These are phyloP conservation scores for Pao palembangensis DNA, from an alignment of 2,113 vertebrate species.

Conservation along the genomic window DNA sequence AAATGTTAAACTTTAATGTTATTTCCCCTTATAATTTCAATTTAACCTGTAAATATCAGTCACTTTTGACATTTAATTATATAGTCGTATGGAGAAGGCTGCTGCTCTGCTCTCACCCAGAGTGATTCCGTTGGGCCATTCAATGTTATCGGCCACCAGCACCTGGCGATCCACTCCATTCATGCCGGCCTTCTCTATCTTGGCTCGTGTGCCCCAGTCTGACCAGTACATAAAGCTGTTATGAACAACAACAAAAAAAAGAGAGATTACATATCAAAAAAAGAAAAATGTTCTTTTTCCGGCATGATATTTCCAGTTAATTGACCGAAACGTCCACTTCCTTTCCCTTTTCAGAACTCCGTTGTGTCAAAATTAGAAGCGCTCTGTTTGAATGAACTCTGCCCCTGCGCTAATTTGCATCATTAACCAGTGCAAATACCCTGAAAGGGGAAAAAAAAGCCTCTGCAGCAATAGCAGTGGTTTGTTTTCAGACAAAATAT, in stretches of 20 bases:
- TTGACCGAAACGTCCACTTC: not conserved
- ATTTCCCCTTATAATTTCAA: constrained; percentile 7
- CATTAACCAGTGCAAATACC: not conserved
- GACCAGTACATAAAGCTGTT: constrained; percentile 98
- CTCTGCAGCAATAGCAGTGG: not conserved
- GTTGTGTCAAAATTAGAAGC: no score
- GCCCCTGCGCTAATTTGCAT: not conserved
- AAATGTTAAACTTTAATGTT: constrained; percentile 19
- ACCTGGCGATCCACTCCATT: constrained; percentile 87
- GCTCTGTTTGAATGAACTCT: not conserved
- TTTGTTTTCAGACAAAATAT: not conserved
- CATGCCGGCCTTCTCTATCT: constrained; percentile 96
- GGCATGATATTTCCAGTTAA: no score
- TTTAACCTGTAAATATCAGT: constrained; percentile 7
- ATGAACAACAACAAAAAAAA: constrained; percentile 10
- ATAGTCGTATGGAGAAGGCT: no score
- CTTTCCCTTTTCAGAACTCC: not conserved
- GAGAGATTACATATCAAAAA: not conserved
- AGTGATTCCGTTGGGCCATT: constrained; percentile 97
- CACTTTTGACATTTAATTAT: constrained; percentile 13
- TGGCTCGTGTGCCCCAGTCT: constrained; percentile 92
- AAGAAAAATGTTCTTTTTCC: constrained; percentile 2
- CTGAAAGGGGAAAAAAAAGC: not conserved
- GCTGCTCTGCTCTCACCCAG: constrained; percentile 75
- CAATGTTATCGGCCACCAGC: constrained; percentile 88